A percentile compares a stretch with the other conserved stretches of the same genome.
Evolutionary conservation across 2,888 invertebrate genomes (phyloP).

Genomic region (Abscondita cerata): DNA sequence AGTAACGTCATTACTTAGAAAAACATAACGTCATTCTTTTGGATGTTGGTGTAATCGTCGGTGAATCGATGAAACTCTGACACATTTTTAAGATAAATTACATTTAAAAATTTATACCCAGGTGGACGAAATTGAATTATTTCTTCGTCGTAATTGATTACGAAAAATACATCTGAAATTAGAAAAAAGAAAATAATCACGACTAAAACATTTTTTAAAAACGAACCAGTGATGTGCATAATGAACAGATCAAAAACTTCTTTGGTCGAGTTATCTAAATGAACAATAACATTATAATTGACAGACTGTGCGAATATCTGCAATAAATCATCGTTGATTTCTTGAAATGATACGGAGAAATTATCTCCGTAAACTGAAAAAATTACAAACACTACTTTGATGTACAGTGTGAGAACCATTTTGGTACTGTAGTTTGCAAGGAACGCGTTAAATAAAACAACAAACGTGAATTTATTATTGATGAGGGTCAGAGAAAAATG

Average conservation of each 20-base stretch:
- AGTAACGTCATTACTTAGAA: slow-evolving; percentile 1
- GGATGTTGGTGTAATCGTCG: slow-evolving; percentile 3
- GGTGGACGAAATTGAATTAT: neutral
- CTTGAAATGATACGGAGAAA: too few relatives aligned
- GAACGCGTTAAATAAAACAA: too few relatives aligned
- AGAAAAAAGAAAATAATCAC: neutral
- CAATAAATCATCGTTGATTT: neutral
- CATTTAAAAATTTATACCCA: slow-evolving; percentile 10
- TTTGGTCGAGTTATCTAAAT: slow-evolving; percentile 12
- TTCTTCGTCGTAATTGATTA: slow-evolving; percentile 9
- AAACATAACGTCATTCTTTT: slow-evolving; percentile 10
- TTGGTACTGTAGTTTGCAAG: too few relatives aligned
- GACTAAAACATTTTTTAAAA: neutral
- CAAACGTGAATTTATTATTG: too few relatives aligned
- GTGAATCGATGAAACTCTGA: neutral
- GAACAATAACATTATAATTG: slow-evolving; percentile 16
- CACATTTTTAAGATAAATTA: slow-evolving; percentile 3
- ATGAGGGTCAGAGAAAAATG: too few relatives aligned
- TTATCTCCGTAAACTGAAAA: too few relatives aligned
- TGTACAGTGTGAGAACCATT: too few relatives aligned
- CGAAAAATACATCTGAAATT: neutral
- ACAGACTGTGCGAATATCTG: slow-evolving; percentile 7
- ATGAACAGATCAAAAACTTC: too few relatives aligned
- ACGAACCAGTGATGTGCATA: too few relatives aligned
- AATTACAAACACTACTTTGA: too few relatives aligned